These are phyloP conservation scores for Lutjanus argentimaculatus DNA, from an alignment of 2,797 vertebrate species.

Conservation along the genomic window DNA sequence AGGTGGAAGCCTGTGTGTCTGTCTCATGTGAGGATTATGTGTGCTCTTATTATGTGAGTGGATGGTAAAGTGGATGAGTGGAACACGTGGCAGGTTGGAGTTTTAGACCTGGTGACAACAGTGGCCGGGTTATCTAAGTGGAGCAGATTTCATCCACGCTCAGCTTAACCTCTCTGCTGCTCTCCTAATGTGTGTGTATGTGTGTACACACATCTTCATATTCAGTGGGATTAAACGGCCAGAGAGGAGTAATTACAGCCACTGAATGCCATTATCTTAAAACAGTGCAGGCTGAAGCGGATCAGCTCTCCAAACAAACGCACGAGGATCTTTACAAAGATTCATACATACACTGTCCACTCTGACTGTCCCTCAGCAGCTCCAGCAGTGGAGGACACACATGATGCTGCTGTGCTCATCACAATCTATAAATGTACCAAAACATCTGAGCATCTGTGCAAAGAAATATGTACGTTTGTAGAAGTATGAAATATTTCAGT, in stretches of 20 bases:
- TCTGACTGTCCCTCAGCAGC: neutral
- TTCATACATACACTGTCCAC: neutral
- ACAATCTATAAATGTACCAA: neutral
- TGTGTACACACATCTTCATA: neutral
- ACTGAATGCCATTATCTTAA: conserved; percentile 24
- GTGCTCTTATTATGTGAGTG: conserved; percentile 21
- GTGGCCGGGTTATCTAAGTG: conserved; percentile 29
- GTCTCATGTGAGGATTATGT: conserved; percentile 20
- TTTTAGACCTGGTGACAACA: conserved; percentile 13
- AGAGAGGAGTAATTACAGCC: conserved; percentile 43
- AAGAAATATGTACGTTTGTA: neutral
- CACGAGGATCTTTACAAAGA: neutral
- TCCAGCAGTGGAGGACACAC: neutral
- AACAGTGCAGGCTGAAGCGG: neutral
- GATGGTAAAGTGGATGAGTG: conserved; percentile 14
- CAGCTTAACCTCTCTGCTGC: conserved; percentile 30
- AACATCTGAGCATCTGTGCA: neutral
- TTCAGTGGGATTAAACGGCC: conserved; percentile 21
- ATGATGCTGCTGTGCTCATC: neutral
- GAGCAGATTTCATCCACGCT: conserved; percentile 26
- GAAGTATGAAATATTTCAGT: neutral
- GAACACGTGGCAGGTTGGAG: neutral
- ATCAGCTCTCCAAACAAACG: conserved; percentile 5
- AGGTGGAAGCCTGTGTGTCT: too few relatives aligned
- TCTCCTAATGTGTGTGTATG: neutral